Percentiles rank a stretch among this genome's conserved stretches.
Conservation (phyloP, 1,140 invertebrate genomes). For the Coenobita brevimanus region DNA sequence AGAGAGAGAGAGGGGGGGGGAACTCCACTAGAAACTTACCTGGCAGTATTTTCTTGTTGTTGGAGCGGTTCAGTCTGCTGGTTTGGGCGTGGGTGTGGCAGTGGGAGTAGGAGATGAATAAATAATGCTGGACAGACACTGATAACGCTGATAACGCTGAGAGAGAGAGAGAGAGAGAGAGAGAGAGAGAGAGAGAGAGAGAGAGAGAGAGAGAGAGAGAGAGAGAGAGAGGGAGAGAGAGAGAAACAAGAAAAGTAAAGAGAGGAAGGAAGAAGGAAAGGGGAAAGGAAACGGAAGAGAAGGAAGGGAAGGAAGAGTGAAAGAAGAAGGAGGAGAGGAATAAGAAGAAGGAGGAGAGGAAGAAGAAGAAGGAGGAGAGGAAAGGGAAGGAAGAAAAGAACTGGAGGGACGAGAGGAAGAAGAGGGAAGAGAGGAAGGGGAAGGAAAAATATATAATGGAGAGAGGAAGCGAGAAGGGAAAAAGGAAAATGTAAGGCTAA, state of each 20-base stretch:
- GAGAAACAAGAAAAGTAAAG: neutral
- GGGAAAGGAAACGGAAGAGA: neutral
- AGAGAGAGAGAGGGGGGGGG: neutral
- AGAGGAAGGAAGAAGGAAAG: neutral
- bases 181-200: slow-evolving; percentile 18
- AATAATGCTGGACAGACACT: too few relatives aligned
- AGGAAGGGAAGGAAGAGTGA: neutral
- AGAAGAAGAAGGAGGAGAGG: neutral
- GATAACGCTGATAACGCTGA: neutral
- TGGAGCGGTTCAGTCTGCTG: neutral
- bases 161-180: neutral
- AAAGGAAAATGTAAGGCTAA: too few relatives aligned
- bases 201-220: neutral
- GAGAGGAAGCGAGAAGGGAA: too few relatives aligned
- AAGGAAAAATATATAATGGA: too few relatives aligned
- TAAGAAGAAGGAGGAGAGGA: neutral
- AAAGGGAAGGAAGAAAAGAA: neutral
- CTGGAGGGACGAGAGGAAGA: neutral
- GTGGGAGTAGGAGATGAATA: too few relatives aligned
- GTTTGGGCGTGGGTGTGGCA: too few relatives aligned
- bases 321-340: neutral
- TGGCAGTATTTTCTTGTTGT: too few relatives aligned
- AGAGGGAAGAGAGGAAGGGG: too few relatives aligned
- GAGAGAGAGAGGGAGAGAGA: slow-evolving; percentile 10
- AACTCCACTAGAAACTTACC: too few relatives aligned